Evolutionary conservation across 2,113 vertebrate species (phyloP).

Genomic region (Sylvietta virens): DNA sequence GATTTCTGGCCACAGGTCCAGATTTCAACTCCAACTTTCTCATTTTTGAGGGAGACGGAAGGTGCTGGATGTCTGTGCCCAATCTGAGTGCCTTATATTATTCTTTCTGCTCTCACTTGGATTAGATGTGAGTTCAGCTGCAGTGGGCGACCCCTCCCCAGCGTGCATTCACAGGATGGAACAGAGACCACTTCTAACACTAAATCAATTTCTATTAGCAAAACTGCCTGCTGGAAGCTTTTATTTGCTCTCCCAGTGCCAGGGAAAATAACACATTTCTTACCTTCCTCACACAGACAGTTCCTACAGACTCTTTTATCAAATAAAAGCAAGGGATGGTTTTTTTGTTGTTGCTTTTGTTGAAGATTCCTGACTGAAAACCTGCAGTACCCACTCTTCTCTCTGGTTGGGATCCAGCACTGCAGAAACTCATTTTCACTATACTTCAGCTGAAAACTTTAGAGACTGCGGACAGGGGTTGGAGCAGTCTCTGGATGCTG

Average conservation of each 20-base stretch:
- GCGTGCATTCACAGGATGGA: neutral
- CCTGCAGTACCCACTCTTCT: conserved; percentile 3
- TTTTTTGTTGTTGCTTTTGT: conserved; percentile 7
- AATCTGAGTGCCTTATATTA: neutral
- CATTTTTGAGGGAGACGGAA: neutral
- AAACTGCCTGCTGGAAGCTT: neutral
- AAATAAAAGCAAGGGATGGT: neutral
- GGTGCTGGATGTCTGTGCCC: neutral
- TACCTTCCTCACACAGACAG: neutral
- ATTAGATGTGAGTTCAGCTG: neutral
- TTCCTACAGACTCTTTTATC: neutral
- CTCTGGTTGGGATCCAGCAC: conserved; percentile 58
- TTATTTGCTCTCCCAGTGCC: neutral
- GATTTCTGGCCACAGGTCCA: neutral
- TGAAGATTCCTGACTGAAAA: conserved; percentile 14
- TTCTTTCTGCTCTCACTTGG: neutral
- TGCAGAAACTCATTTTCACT: conserved; percentile 59
- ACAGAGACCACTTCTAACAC: neutral
- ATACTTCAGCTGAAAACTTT: conserved; percentile 62
- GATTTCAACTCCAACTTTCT: neutral
- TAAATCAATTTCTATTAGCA: neutral
- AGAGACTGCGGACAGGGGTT: conserved; percentile 43
- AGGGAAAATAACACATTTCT: neutral
- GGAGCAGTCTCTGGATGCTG: conserved; percentile 63
- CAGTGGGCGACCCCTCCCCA: neutral